Base-by-base conservation (phyloP, 2,888 invertebrate genomes). In the Bruchidius siliquastri region DNA sequence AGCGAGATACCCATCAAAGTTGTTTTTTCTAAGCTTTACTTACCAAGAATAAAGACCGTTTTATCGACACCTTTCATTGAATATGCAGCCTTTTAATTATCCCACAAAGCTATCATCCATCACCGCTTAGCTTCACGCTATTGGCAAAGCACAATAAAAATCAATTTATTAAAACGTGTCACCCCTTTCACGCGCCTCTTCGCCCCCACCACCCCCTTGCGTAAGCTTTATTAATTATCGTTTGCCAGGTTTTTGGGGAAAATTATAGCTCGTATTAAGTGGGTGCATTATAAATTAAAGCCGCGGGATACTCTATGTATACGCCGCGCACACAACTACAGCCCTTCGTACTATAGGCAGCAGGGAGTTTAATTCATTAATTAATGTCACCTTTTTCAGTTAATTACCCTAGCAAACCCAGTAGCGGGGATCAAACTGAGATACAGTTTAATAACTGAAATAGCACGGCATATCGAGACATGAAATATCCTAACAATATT, bases 301-400 rank as follows among this genome's bases (percentile, higher is more conserved):
- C 74, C 68, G 72, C 10, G 74, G 75, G 74, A 74, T 74, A n/a
- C 30, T 3, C 30, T 8, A 49, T 49, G 13, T 3, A 49, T 13
- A 49, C 49, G 8, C 18, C 1, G n/a, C 49, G 13, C 18, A 49
- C 18, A 13, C 13, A 13, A 75, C 75, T 76, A 77, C 73, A 73
- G 75, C 76, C 77, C 78, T 77, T 71, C 71, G 75, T 73, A 76
- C 76, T 77, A 75, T 75, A 21, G 73, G 76, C 79, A 74, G 77
- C 79, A 76, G 21, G 22, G n/a, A 30, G 22, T 20, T 71, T 71
- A 49, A 79, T 83, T 81, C 83, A 83, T 83, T 82, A 83, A 83
- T 83, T 82, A 81, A 81, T 82, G 83, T 83, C 83, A 82, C 83
- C 83, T 82, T 81, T 80, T 80, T 77, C 80, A 79, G 79, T 80